Percentiles rank a stretch among this genome's conserved stretches.
These are phyloP conservation scores for Lochmaea capreae DNA, from an alignment of 2,888 invertebrate genomes.

Conservation along the genomic window DNA sequence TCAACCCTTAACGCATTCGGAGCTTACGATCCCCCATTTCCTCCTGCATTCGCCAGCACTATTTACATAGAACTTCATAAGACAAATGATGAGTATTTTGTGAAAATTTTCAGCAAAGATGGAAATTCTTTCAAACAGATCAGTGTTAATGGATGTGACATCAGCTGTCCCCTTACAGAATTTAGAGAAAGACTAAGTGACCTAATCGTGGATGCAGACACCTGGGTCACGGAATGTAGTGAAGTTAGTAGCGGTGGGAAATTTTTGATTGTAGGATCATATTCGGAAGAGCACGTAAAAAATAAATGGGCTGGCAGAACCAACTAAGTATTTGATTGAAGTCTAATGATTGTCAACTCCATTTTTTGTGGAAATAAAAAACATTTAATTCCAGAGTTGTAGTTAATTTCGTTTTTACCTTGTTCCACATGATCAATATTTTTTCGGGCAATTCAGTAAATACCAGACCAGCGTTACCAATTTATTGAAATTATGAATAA, in stretches of 20 bases:
- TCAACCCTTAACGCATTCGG: constrained; percentile 15
- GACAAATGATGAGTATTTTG: neutral
- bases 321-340: neutral
- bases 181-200: neutral
- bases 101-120: constrained; percentile 3
- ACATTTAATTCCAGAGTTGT: neutral
- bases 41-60: constrained; percentile 20
- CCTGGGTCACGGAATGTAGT: neutral
- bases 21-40: constrained; percentile 7
- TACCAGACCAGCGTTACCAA: too few relatives aligned
- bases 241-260: neutral
- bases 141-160: constrained; percentile 5
- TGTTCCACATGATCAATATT: too few relatives aligned
- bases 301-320: neutral
- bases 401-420: neutral
- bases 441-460: too few relatives aligned
- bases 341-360: neutral
- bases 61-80: constrained; percentile 69
- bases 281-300: neutral
- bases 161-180: neutral
- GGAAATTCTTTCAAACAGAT: neutral
- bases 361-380: neutral
- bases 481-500: too few relatives aligned
- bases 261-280: neutral
- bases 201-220: neutral